These are phyloP conservation scores for Poicephalus meyeri DNA, from an alignment of 2,113 vertebrate species.

Conservation along the genomic window DNA sequence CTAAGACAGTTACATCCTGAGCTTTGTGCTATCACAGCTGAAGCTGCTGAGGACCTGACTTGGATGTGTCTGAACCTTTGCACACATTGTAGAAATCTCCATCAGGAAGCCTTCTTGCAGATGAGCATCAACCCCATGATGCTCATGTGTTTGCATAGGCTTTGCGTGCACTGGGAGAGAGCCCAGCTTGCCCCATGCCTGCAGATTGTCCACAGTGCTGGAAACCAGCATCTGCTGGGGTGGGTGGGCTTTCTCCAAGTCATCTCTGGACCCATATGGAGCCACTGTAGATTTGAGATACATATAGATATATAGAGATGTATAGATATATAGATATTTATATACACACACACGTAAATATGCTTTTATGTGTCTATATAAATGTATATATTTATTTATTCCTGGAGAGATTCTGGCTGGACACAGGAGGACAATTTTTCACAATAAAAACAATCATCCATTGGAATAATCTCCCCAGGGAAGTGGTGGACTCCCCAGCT, in stretches of 20 bases:
- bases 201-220: not conserved
- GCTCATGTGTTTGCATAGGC: fast-evolving
- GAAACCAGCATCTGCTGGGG: not conserved
- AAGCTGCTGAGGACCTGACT: not conserved
- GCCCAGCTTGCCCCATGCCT: fast-evolving
- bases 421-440: not conserved
- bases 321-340: not conserved
- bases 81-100: not conserved
- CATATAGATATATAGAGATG: too few species aligned
- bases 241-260: not conserved
- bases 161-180: not conserved
- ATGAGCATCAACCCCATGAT: not conserved
- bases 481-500: not conserved
- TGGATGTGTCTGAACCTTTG: not conserved
- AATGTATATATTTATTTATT: not conserved
- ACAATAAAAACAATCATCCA: not conserved
- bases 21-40: not conserved
- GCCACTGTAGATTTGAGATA: not conserved
- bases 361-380: not conserved
- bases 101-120: not conserved
- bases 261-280: not conserved
- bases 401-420: not conserved
- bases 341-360: not conserved
- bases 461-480: not conserved
- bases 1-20: not conserved